phyloP scores from a whole-genome alignment of 2,888 invertebrate genomes.

The Meloe dianella region DNA sequence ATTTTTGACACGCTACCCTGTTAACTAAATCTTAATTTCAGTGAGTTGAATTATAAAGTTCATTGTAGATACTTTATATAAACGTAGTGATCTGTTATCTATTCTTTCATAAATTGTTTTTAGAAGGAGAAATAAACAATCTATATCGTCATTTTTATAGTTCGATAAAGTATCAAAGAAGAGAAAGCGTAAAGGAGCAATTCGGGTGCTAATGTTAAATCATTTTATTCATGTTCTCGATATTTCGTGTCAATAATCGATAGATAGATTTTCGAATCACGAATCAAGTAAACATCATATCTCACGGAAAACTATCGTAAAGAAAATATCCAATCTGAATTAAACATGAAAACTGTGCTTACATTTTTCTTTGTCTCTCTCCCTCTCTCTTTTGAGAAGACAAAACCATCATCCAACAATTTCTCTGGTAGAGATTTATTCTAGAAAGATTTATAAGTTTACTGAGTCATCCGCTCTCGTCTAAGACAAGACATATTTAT shows the following conservation, averaged over 20 bases:
- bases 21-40: slow-evolving; percentile 29
- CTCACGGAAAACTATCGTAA: slow-evolving; percentile 44
- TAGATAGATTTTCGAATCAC: slow-evolving; percentile 49
- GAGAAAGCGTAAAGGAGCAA: slow-evolving; percentile 9
- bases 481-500: slow-evolving; percentile 56
- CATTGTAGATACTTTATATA: neutral
- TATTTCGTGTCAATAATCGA: slow-evolving; percentile 47
- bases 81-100: slow-evolving; percentile 12
- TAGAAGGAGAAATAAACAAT: slow-evolving; percentile 20
- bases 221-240: slow-evolving; percentile 40
- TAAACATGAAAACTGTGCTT: slow-evolving; percentile 53
- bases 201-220: slow-evolving; percentile 24
- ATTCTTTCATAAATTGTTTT: neutral
- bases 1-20: slow-evolving; percentile 24
- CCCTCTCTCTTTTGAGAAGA: slow-evolving; percentile 38
- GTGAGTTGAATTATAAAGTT: slow-evolving; percentile 14
- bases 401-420: slow-evolving; percentile 42
- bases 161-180: neutral
- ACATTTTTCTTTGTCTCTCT: neutral
- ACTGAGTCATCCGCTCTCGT: slow-evolving; percentile 50
- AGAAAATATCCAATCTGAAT: slow-evolving; percentile 54
- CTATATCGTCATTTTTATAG: slow-evolving; percentile 16
- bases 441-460: slow-evolving; percentile 54
- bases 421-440: slow-evolving; percentile 51
- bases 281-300: slow-evolving; percentile 25